Conservation (phyloP, 2,113 vertebrate genomes). For the Bos javanicus region DNA sequence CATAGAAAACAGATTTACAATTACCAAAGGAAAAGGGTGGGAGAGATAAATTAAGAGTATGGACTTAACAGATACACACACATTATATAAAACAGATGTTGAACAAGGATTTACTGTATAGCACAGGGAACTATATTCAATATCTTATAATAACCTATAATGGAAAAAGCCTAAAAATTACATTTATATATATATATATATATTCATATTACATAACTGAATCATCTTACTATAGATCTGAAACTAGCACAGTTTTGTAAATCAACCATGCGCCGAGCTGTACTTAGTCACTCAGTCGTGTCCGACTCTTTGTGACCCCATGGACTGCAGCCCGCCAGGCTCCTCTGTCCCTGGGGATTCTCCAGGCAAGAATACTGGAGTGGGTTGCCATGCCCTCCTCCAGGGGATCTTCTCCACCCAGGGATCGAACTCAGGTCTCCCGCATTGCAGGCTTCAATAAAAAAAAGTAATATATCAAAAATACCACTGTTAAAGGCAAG, state of each 20-base stretch:
- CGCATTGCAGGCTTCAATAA: neutral
- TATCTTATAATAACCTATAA: neutral
- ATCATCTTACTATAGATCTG: neutral
- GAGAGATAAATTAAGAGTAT: neutral
- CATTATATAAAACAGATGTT: neutral
- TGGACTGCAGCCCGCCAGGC: neutral
- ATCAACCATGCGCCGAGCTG: accelerated
- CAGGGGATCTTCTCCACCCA: neutral
- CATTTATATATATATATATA: too few species aligned
- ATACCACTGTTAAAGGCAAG: neutral
- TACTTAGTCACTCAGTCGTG: accelerated
- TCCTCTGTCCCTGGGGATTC: neutral
- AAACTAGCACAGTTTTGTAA: neutral
- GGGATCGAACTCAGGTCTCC: neutral
- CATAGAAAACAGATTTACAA: neutral
- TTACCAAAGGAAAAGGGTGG: neutral
- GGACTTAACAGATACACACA: neutral
- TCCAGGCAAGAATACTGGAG: neutral
- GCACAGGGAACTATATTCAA: neutral
- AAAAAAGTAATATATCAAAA: neutral
- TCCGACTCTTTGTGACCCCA: neutral
- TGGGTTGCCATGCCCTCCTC: neutral
- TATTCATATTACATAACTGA: neutral
- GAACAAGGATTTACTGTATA: neutral
- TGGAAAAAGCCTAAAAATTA: neutral